A percentile compares a stretch with the other conserved stretches of the same genome.
phyloP scores from a whole-genome alignment of 2,888 invertebrate genomes.

The Leucozona laternaria region DNA sequence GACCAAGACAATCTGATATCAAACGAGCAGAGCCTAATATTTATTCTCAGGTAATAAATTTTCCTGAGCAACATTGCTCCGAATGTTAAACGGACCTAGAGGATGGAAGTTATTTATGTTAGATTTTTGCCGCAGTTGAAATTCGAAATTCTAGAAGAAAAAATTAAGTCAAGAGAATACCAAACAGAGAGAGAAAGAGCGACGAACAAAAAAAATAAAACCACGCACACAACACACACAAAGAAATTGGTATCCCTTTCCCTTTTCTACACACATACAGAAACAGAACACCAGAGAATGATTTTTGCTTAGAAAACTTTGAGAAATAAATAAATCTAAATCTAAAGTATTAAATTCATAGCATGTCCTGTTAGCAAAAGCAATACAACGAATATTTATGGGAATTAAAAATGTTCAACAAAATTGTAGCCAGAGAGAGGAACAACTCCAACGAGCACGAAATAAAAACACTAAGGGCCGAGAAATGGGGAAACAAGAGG shows the following conservation, averaged over 20 bases:
- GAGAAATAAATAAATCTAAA: constrained; percentile 22
- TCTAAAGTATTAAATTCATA: constrained; percentile 28
- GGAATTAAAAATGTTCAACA: constrained; percentile 28
- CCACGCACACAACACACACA: constrained; percentile 43
- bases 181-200: background rate
- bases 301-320: constrained; percentile 59
- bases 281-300: constrained; percentile 59
- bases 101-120: constrained; percentile 43
- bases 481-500: constrained; percentile 13
- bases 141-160: constrained; percentile 48
- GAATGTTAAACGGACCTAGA: constrained; percentile 74
- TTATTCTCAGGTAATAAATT: constrained; percentile 84
- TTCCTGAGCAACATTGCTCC: constrained; percentile 80
- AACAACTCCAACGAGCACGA: constrained; percentile 11
- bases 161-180: constrained; percentile 38
- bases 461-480: background rate
- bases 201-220: background rate
- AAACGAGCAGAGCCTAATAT: constrained; percentile 83
- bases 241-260: background rate
- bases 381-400: constrained; percentile 53
- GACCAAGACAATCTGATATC: constrained; percentile 82
- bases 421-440: constrained; percentile 17
- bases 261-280: background rate
- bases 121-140: constrained; percentile 49
- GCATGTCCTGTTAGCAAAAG: constrained; percentile 38